Conservation (phyloP, 1,140 invertebrate genomes). For the Apis laboriosa region DNA sequence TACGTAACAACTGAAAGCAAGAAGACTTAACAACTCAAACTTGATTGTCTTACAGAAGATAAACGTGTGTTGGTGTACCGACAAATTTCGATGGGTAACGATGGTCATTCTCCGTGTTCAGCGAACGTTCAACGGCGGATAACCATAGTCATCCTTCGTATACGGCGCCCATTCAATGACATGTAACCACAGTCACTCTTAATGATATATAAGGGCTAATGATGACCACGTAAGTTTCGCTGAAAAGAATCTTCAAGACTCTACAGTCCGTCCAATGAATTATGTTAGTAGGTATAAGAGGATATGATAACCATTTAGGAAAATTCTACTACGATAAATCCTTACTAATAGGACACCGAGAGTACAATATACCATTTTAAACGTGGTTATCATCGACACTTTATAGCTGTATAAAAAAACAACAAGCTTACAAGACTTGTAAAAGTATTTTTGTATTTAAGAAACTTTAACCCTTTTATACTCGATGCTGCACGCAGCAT, state of each 20-base stretch:
- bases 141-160: not conserved
- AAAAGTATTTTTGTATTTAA: too few species aligned
- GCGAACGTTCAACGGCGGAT: not conserved
- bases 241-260: not conserved
- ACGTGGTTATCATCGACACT: too few species aligned
- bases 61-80: not conserved
- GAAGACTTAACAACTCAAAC: not conserved
- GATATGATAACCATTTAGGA: too few species aligned
- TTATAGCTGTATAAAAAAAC: too few species aligned
- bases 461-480: too few species aligned
- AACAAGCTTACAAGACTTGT: too few species aligned
- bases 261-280: too few species aligned
- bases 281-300: too few species aligned
- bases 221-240: not conserved
- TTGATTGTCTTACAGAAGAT: not conserved
- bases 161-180: not conserved
- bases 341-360: too few species aligned
- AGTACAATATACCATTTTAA: too few species aligned
- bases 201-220: not conserved
- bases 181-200: not conserved
- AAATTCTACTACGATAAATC: too few species aligned
- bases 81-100: not conserved
- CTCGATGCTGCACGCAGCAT: too few species aligned
- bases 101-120: not conserved
- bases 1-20: not conserved